Base-by-base conservation (phyloP, 2,888 invertebrate genomes). In the Ophion ventricosus region DNA sequence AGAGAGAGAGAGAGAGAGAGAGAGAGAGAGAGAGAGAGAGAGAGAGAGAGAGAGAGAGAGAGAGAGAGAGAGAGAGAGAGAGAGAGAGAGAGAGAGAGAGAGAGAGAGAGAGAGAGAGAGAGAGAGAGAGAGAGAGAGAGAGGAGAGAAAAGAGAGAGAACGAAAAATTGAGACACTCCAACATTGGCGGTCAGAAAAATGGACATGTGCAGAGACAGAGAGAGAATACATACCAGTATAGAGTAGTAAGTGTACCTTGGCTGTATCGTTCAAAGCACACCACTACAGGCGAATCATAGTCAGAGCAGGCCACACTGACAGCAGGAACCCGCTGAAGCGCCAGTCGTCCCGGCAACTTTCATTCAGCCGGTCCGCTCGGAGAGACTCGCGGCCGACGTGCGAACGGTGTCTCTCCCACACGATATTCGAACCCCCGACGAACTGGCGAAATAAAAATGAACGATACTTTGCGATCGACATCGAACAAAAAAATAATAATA, bases 311-410 rank as follows among this genome's bases (percentile, higher is more conserved):
- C 17, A 49, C 17, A 23, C 35, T 23, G 40, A 59, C 40, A 57
- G 73, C 23, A 8, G 29, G 59, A 25, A 23, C 59, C 29, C 70
- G 75, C 64, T 69, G 23, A 57, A 83, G 83, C 79, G 79, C 57
- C 70, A 83, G 83, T 75, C 79, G 83, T 66, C 66, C 70, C 74
- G 79, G 23, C 70, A 76, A 72, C 75, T 75, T 83, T 70, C 70
- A 43, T 66, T n/a, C 43, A 63, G 70, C 29, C 83, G 75, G 83
- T 83, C 64, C 54, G 56, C 23, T 67, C 67, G 69, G 80, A 35
- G 73, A 75, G 23, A 69, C 54, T 29, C 40, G 49, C 56, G 56
- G 56, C 23, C 63, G 63, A 43, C 70, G 23, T 23, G 29, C 26
- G 5, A 11, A 43, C 66, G 35, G 17, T 49, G 14, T 49, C 14